These are phyloP conservation scores for Myiotriccus ornatus DNA, from an alignment of 2,797 vertebrate genomes.

Conservation along the genomic window DNA sequence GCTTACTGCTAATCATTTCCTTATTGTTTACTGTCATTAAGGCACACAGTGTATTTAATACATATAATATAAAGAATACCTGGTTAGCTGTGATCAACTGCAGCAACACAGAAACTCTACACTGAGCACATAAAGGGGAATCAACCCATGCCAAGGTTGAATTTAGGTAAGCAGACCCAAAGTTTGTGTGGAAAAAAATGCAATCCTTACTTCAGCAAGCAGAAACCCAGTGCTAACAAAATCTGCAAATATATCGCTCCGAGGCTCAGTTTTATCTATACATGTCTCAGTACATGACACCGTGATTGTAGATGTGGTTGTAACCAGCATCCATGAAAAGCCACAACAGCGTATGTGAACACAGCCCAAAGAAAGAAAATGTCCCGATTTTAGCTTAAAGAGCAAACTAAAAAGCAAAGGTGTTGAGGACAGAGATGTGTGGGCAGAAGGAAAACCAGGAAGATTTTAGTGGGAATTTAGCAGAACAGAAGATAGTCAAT, in stretches of 20 bases:
- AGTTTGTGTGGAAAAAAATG: background rate
- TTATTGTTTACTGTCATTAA: background rate
- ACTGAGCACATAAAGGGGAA: background rate
- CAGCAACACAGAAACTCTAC: background rate
- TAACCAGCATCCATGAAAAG: background rate
- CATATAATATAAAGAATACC: too few relatives aligned
- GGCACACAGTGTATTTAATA: background rate
- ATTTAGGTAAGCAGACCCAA: background rate
- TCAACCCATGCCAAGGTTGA: background rate
- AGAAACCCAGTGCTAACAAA: background rate
- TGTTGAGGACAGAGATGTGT: background rate
- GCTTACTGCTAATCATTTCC: background rate
- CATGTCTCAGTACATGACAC: accelerated
- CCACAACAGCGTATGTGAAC: background rate
- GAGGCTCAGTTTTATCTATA: background rate
- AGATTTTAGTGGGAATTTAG: background rate
- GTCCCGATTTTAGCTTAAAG: background rate
- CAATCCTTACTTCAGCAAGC: background rate
- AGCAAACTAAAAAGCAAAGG: accelerated
- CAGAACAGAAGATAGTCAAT: background rate
- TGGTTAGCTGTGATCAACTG: background rate
- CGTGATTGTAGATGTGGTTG: background rate
- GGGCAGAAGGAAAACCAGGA: background rate
- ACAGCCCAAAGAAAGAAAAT: background rate
- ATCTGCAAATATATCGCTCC: too few relatives aligned